Evolutionary conservation across 2,888 invertebrate genomes (phyloP).

Genomic region (Tetranychus truncatus): DNA sequence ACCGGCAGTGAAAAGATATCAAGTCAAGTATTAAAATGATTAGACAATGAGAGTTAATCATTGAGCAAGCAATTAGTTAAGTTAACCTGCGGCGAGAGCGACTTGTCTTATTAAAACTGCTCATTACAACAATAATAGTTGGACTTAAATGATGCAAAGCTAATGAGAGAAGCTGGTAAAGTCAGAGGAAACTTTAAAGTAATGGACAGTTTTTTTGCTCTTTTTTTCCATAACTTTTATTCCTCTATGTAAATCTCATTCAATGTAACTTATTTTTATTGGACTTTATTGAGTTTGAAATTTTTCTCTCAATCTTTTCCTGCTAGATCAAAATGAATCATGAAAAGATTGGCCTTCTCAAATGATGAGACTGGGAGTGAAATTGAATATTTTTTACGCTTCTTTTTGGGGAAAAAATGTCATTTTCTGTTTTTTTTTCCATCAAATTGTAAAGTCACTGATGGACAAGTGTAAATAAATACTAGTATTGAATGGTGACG

Average conservation of each 20-base stretch:
- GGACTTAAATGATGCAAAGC: background rate
- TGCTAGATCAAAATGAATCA: background rate
- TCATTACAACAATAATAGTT: background rate
- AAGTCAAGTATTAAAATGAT: conserved; percentile 1
- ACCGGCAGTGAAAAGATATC: background rate
- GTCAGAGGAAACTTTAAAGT: background rate
- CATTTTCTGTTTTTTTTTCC: too few relatives aligned
- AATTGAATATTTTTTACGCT: too few relatives aligned
- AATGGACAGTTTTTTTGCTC: too few relatives aligned
- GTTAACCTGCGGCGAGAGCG: background rate
- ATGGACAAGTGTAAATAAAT: background rate
- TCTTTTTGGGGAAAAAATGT: too few relatives aligned
- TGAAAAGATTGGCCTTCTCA: background rate
- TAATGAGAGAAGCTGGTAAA: background rate
- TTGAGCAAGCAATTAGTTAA: background rate
- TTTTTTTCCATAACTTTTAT: too few relatives aligned
- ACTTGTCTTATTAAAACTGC: background rate
- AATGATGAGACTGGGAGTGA: too few relatives aligned
- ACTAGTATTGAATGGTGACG: background rate
- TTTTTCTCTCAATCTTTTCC: background rate
- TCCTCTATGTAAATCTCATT: too few relatives aligned
- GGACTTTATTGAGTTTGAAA: background rate
- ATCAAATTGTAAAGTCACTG: too few relatives aligned
- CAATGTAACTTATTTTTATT: too few relatives aligned
- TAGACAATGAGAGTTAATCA: background rate